Evolutionary conservation across 2,888 invertebrate genomes (phyloP).

Genomic region (Helobdella robusta): DNA sequence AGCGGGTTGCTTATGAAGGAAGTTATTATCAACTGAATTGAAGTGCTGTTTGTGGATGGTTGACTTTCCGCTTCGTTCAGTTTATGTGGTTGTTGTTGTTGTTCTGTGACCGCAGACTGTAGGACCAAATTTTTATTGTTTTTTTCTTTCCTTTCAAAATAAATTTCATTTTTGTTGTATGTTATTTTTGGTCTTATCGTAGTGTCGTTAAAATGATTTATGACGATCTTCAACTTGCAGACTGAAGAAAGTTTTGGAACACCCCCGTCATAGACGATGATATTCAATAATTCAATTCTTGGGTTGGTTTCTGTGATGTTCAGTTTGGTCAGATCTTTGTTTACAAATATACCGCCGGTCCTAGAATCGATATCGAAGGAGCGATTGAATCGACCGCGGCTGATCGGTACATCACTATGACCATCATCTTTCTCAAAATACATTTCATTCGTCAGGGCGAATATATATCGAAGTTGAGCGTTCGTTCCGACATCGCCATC

Average conservation of each 20-base stretch:
- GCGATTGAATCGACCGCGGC: conserved; percentile 45
- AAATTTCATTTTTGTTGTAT: too few relatives aligned
- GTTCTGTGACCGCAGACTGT: neutral
- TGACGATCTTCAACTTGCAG: conserved; percentile 18
- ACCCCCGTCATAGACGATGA: conserved; percentile 72
- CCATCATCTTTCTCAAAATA: too few relatives aligned
- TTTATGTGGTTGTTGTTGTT: neutral
- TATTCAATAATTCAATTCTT: conserved; percentile 57
- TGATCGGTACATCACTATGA: too few relatives aligned
- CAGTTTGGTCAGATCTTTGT: conserved; percentile 19
- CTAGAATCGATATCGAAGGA: conserved; percentile 54
- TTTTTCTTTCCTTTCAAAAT: too few relatives aligned
- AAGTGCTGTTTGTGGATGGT: too few relatives aligned
- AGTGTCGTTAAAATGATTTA: conserved; percentile 9
- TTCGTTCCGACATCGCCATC: conserved; percentile 40
- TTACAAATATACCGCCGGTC: conserved; percentile 48
- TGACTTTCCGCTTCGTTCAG: too few relatives aligned
- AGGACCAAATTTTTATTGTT: neutral
- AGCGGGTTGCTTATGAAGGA: neutral
- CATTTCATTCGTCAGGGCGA: conserved; percentile 44
- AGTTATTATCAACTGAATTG: neutral
- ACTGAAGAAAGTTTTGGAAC: conserved; percentile 19
- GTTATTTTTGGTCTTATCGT: too few relatives aligned
- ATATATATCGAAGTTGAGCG: conserved; percentile 37
- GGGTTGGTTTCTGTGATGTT: too few relatives aligned